Evolutionary conservation across 2,113 vertebrate species (phyloP), one percentile per base, ranked within the genome.

Genomic region (Sarotherodon lohbergeri): DNA sequence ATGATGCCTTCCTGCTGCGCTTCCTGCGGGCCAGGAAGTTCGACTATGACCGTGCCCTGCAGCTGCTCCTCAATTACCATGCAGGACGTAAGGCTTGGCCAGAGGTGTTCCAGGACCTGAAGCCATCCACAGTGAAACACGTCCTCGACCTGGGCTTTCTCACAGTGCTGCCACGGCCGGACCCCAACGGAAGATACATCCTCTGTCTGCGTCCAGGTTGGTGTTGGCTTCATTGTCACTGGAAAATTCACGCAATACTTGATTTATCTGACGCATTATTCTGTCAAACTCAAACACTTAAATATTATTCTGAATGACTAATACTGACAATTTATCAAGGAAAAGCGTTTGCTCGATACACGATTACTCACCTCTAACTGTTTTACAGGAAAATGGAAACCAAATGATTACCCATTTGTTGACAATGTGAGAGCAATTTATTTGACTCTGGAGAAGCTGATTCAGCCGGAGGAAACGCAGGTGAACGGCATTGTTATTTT

Each of bases 21-120:
- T 99, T 99, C 95, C 98, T 99, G 80, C 96, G 99, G 52, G 99
- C 99, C 87, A 97, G 99, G 92, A 99, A 99, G 92, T 99, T 99
- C 1, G 98, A 99, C 94, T 99, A 99, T 0, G 99, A 99, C 90
- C 96, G 98, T 2, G 98, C 98, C 0, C 96, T 99, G 57, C 98
- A 99, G 96, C 97, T 99, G 66, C 97, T 99, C 54, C 95, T 99
- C 81, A 99, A 98, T 92, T 99, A 99, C 95, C 98, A 99, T 63
- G 96, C 94, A 14, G 98, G 98, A 32, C 95, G 98, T 59, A 97
- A 96, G 48, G 97, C 97, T 24, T 99, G 99, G 99, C 99, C 99
- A 0, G 98, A 99, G 88, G 98, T 99, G 68, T 99, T 99, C 95
- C 96, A 93, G 66, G 97, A 99, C 91, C 94, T 99, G 92, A 97